Evolutionary conservation across 2,113 vertebrate genomes (phyloP).

Genomic region (Neopipo cinnamomea): DNA sequence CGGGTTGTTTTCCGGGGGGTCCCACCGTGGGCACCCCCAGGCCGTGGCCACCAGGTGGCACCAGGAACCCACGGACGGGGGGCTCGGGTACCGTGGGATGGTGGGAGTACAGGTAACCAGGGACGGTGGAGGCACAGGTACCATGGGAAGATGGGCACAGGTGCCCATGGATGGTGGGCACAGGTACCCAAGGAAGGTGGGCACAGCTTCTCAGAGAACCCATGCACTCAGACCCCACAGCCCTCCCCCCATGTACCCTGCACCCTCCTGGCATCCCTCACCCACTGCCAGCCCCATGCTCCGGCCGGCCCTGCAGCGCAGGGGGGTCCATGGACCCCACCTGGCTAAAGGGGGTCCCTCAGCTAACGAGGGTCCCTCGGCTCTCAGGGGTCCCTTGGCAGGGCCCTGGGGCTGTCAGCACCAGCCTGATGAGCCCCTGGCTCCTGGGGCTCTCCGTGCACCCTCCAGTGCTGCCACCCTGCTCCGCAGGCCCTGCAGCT

Average conservation of each 20-base stretch:
- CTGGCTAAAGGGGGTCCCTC: background rate
- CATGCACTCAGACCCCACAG: rapidly evolving
- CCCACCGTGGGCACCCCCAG: background rate
- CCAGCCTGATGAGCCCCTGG: background rate
- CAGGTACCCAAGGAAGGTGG: too few species aligned
- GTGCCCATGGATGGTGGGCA: rapidly evolving
- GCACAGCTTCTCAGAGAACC: background rate
- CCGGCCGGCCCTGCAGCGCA: background rate
- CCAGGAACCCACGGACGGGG: background rate
- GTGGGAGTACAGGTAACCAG: rapidly evolving
- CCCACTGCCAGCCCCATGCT: background rate
- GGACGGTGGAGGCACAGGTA: rapidly evolving
- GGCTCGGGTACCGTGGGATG: too few species aligned
- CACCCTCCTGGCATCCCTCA: background rate
- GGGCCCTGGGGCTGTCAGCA: background rate
- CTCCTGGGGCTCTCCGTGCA: background rate
- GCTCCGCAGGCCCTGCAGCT: background rate
- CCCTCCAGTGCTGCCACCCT: background rate
- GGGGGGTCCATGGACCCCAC: background rate
- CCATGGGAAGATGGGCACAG: rapidly evolving
- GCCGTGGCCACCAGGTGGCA: slow-evolving; percentile 22
- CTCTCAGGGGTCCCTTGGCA: background rate
- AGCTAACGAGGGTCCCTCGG: background rate
- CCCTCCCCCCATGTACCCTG: rapidly evolving
- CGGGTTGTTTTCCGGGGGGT: background rate